phyloP scores from a whole-genome alignment of 2,888 invertebrate species.

The Drosophila birchii region DNA sequence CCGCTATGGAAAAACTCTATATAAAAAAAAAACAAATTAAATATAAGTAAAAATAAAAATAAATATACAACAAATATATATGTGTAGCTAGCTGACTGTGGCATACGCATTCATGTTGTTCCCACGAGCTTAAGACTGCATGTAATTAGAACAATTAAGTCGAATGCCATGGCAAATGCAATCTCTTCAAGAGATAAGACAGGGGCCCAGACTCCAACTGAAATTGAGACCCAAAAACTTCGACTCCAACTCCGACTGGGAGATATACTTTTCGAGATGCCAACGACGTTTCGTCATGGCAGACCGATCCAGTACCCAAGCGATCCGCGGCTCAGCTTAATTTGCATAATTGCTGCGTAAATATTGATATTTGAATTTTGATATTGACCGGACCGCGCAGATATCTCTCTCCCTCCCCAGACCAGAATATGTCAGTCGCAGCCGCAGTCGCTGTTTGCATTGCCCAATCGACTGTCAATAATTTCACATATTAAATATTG shows the following conservation, averaged over 20 bases:
- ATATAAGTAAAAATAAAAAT: background rate
- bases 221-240: constrained; percentile 2
- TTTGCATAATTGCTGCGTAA: constrained; percentile 80
- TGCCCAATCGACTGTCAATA: constrained; percentile 78
- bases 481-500: constrained; percentile 78
- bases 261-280: constrained; percentile 53
- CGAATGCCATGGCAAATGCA: constrained; percentile 47
- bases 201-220: constrained; percentile 25
- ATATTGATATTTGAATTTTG: constrained; percentile 78
- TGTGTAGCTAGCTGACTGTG: background rate
- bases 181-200: constrained; percentile 40
- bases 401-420: constrained; percentile 47
- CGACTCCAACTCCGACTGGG: background rate
- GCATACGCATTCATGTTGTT: constrained; percentile 50
- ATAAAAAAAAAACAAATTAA: background rate
- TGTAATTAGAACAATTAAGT: constrained; percentile 78
- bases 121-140: constrained; percentile 53
- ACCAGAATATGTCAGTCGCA: constrained; percentile 39
- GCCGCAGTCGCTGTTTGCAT: constrained; percentile 60
- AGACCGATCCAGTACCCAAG: constrained; percentile 18
- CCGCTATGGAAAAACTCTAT: constrained; percentile 34
- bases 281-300: constrained; percentile 66
- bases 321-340: constrained; percentile 74
- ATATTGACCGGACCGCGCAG: constrained; percentile 67
- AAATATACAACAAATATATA: constrained; percentile 8